Evolutionary conservation across 2,888 invertebrate genomes (phyloP), one percentile per base, ranked within the genome.

Genomic region (Limnephilus auricula): DNA sequence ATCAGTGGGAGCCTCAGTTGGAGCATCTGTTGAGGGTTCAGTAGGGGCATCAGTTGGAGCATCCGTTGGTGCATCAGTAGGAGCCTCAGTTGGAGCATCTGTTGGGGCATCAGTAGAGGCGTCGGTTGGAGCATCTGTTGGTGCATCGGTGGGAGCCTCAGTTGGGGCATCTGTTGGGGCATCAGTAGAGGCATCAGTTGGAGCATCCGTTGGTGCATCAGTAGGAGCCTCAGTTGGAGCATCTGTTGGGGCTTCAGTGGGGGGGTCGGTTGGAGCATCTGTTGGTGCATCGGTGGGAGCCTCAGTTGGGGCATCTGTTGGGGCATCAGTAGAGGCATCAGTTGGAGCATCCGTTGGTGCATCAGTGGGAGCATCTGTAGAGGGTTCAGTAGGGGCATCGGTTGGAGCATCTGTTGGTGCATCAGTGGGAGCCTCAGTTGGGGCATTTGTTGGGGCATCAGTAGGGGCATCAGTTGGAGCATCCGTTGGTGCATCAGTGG

Each of bases 1-100:
- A 2, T 92, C 87, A 18, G 92, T 92, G 30, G 92, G 87, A 3
- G 92, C n/a, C 25, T 92, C 87, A 0, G 92, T 92, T 87, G 90
- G 87, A n/a, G 83, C 83, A 15, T 82, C 90, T 2, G 92, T 92
- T 34, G 34, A 5, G 34, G 5, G 3, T 34, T 34, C 34, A 5
- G 34, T 34, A 1, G 91, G 89, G n/a, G 79, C 82, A n/a, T 91
- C 89, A 34, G 86, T 91, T 15, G 85, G 79, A 0, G 2, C 1
- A 6, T 80, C 30, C 4, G 30, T 13, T 31, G 30, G 31, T 1
- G 6, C 3, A n/a, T 80, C 10, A 31, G 91, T 91, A 79, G 89
- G 89, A 34, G 86, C 45, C 2, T 89, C 89, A 0, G 79, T 86
- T 85, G 40, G 79, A n/a, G n/a, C 31, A 4, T 34, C 86, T 0